Percentiles rank a stretch among this genome's conserved stretches.
These are phyloP conservation scores for Lophura nycthemera DNA, from an alignment of 2,113 vertebrate genomes.

Conservation along the genomic window DNA sequence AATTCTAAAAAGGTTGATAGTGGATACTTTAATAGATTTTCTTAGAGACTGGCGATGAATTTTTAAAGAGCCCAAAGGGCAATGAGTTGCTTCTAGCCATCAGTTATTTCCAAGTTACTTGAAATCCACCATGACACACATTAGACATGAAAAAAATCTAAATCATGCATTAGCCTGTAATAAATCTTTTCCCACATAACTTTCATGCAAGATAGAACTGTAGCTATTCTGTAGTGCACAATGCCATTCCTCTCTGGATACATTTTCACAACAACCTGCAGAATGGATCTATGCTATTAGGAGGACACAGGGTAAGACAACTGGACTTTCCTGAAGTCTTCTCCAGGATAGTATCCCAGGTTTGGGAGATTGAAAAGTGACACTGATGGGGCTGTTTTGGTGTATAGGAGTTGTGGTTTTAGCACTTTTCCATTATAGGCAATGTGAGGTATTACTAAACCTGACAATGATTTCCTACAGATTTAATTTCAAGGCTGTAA, in stretches of 20 bases:
- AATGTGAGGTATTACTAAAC: neutral
- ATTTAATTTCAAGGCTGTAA: constrained; percentile 4
- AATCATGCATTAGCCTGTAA: neutral
- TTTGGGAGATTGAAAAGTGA: neutral
- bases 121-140: neutral
- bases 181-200: neutral
- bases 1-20: neutral
- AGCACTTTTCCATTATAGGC: neutral
- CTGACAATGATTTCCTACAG: constrained; percentile 1
- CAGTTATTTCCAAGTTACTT: neutral
- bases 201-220: neutral
- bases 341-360: neutral
- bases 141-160: neutral
- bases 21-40: neutral
- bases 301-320: neutral
- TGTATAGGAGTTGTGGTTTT: neutral
- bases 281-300: neutral
- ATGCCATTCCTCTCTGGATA: neutral
- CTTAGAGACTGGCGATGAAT: neutral
- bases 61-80: neutral
- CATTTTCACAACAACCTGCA: neutral
- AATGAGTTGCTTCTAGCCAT: neutral
- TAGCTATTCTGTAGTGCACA: neutral
- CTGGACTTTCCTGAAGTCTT: neutral
- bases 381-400: neutral